Evolutionary conservation across 1,140 invertebrate species (phyloP).

Genomic region (Rhopalosiphum maidis): DNA sequence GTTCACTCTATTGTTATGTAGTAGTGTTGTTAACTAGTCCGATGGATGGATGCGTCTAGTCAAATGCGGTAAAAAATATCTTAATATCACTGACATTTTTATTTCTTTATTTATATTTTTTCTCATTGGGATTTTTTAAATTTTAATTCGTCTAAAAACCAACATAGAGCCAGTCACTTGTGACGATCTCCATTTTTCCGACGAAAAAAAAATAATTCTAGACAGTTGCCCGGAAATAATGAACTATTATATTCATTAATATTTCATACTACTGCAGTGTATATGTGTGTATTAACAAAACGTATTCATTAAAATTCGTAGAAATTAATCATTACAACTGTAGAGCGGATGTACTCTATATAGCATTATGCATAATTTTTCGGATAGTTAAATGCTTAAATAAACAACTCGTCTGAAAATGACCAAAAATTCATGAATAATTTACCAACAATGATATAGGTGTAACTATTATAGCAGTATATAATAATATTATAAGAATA

Average conservation of each 20-base stretch:
- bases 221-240: constrained; percentile 49
- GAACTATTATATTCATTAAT: constrained; percentile 51
- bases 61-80: constrained; percentile 14
- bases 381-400: constrained; percentile 34
- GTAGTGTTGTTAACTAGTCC: constrained; percentile 39
- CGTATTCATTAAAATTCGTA: constrained; percentile 53
- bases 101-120: neutral
- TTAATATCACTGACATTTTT: constrained; percentile 43
- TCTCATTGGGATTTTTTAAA: constrained; percentile 20
- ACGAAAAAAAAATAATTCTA: constrained; percentile 39
- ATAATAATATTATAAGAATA: neutral
- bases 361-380: constrained; percentile 45
- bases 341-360: constrained; percentile 30
- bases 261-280: neutral
- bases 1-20: constrained; percentile 32
- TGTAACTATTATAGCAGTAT: neutral
- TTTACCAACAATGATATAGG: neutral
- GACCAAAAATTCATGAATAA: constrained; percentile 36
- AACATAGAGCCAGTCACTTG: constrained; percentile 33
- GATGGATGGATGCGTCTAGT: constrained; percentile 8
- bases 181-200: constrained; percentile 43
- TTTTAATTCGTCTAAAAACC: constrained; percentile 45
- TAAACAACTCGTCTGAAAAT: constrained; percentile 31
- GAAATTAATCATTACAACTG: constrained; percentile 38
- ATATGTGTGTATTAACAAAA: constrained; percentile 32